Percentiles rank a stretch among this genome's conserved stretches.
Conservation (phyloP, 1,140 invertebrate species). For the Drosophila tsacasi region DNA sequence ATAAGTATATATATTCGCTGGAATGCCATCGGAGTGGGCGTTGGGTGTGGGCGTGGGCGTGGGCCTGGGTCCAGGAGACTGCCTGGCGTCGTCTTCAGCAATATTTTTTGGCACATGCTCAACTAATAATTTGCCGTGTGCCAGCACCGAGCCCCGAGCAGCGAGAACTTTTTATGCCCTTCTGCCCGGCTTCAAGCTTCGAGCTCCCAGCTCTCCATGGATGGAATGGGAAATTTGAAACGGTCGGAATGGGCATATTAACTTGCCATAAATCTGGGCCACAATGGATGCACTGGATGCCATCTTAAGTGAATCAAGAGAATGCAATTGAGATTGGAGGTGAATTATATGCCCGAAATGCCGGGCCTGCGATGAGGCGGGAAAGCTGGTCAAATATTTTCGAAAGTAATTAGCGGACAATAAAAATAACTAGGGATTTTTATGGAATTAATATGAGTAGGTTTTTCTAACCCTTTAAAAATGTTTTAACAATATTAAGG, state of each 20-base stretch:
- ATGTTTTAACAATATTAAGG: background rate
- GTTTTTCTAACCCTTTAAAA: too few species aligned
- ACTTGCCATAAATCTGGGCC: conserved; percentile 75
- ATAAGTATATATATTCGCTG: conserved; percentile 19
- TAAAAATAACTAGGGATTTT: background rate
- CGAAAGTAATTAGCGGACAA: conserved; percentile 9
- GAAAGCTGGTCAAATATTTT: conserved; percentile 1
- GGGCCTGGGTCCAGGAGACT: background rate
- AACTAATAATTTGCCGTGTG: conserved; percentile 83
- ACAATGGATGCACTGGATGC: conserved; percentile 57
- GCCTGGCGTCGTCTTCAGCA: conserved; percentile 62
- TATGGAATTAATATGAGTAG: background rate
- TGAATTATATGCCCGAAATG: conserved; percentile 31
- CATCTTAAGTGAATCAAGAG: conserved; percentile 59
- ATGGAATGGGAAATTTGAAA: conserved; percentile 34
- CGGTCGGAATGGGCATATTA: conserved; percentile 74
- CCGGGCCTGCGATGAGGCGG: too few species aligned
- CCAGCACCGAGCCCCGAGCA: conserved; percentile 40
- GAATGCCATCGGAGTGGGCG: conserved; percentile 46
- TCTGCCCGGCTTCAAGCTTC: background rate
- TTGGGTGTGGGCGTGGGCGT: background rate
- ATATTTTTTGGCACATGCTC: conserved; percentile 83
- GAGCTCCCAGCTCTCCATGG: background rate
- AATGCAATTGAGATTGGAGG: conserved; percentile 54
- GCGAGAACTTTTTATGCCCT: conserved; percentile 69